Evolutionary conservation across 1,140 invertebrate genomes (phyloP).

Genomic region (Drosophila mojavensis): DNA sequence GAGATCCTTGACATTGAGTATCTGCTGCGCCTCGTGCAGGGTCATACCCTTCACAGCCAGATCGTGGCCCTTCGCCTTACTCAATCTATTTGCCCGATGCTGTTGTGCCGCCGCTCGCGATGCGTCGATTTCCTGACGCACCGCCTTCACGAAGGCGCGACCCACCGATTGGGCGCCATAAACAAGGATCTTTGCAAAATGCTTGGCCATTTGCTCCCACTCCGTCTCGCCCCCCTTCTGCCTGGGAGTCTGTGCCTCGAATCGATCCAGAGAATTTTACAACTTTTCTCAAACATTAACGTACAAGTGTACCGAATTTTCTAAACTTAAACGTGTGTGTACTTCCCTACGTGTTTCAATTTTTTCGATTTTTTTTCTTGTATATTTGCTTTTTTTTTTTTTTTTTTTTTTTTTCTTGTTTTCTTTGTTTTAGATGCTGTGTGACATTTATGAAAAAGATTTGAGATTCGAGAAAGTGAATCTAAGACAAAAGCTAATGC

Average conservation of each 20-base stretch:
- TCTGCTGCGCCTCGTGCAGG: slow-evolving; percentile 53
- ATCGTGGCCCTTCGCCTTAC: not conserved
- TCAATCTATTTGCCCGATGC: slow-evolving; percentile 11
- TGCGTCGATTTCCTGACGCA: slow-evolving; percentile 62
- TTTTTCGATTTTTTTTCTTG: too few relatives aligned
- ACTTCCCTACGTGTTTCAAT: not conserved
- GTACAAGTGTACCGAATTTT: slow-evolving; percentile 12
- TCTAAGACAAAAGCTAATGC: too few relatives aligned
- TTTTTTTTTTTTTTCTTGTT: too few relatives aligned
- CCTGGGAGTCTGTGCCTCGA: slow-evolving; percentile 19
- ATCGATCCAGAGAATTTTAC: slow-evolving; percentile 34
- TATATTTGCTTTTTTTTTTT: not conserved
- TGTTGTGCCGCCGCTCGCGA: slow-evolving; percentile 77
- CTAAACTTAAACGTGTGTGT: not conserved
- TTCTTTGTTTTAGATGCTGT: not conserved
- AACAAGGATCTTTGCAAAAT: slow-evolving; percentile 46
- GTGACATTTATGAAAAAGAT: slow-evolving; percentile 5
- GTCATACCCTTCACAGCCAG: slow-evolving; percentile 51
- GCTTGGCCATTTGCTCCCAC: slow-evolving; percentile 45
- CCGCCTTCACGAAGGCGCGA: slow-evolving; percentile 52
- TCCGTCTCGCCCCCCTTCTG: not conserved
- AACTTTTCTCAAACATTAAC: slow-evolving; percentile 25
- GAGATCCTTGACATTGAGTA: slow-evolving; percentile 53
- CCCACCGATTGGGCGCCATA: slow-evolving; percentile 54
- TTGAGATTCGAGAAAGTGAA: not conserved